phyloP scores from a whole-genome alignment of 2,888 invertebrate genomes.

The Salpingus planirostris region DNA sequence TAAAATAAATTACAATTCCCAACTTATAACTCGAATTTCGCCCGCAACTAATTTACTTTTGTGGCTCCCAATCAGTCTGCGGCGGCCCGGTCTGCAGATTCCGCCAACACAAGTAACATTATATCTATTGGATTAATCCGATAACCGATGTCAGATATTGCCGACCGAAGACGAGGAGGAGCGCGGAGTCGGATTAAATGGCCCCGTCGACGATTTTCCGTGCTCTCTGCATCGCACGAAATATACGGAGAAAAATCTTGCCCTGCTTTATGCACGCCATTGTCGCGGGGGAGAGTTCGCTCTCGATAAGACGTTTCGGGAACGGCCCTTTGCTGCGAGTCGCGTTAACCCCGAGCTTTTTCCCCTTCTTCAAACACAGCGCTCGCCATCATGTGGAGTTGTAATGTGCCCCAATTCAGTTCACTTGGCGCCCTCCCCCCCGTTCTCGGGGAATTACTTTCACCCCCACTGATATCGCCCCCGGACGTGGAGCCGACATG shows the following conservation, averaged over 20 bases:
- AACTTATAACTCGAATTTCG: conserved; percentile 14
- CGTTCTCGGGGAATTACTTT: conserved; percentile 11
- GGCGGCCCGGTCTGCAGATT: conserved; percentile 15
- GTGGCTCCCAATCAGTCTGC: too few relatives aligned
- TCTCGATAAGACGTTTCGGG: conserved; percentile 13
- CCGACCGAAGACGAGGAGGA: conserved; percentile 17
- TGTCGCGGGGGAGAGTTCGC: conserved; percentile 5
- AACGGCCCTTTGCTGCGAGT: conserved; percentile 16
- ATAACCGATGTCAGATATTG: conserved; percentile 27
- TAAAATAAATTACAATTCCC: conserved; percentile 10
- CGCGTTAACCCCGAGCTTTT: conserved; percentile 16
- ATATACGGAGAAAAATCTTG: conserved; percentile 12
- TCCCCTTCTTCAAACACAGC: conserved; percentile 11
- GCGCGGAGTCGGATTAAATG: conserved; percentile 21
- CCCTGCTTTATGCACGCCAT: conserved; percentile 16
- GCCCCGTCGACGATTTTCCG: conserved; percentile 17
- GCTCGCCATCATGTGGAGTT: conserved; percentile 19
- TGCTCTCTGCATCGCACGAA: too few relatives aligned
- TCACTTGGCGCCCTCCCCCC: conserved; percentile 8
- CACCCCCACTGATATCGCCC: too few relatives aligned
- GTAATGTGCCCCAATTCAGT: conserved; percentile 19
- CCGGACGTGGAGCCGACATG: too few relatives aligned
- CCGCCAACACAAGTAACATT: conserved; percentile 18
- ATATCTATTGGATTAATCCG: conserved; percentile 29
- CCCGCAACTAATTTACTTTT: conserved; percentile 23